A percentile compares a stretch with the other conserved stretches of the same genome.
phyloP scores from a whole-genome alignment of 2,797 vertebrate genomes.

The Myoxocephalus aenaeus region DNA sequence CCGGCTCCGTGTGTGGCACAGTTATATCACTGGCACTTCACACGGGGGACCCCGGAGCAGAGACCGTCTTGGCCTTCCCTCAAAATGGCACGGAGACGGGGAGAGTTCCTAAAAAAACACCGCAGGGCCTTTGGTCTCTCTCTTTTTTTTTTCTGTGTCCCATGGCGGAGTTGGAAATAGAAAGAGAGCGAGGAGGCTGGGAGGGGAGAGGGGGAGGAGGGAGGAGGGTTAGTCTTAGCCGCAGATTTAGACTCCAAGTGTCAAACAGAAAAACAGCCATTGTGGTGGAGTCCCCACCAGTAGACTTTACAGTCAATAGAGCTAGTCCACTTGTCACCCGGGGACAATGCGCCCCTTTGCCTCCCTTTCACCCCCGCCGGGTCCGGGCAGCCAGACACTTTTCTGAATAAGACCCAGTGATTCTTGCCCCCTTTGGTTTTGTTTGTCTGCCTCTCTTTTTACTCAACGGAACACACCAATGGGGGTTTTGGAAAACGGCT shows the following conservation, averaged over 20 bases:
- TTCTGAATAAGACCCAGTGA: slow-evolving; percentile 81
- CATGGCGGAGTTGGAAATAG: slow-evolving; percentile 68
- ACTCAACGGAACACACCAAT: slow-evolving; percentile 78
- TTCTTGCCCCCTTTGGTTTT: slow-evolving; percentile 80
- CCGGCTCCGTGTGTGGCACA: slow-evolving; percentile 74
- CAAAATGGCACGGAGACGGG: slow-evolving; percentile 69
- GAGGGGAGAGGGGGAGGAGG: slow-evolving; percentile 41
- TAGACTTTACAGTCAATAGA: slow-evolving; percentile 89
- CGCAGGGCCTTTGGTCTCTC: slow-evolving; percentile 58
- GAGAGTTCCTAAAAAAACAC: slow-evolving; percentile 71
- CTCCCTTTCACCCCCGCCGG: slow-evolving; percentile 80
- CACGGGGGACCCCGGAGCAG: slow-evolving; percentile 62
- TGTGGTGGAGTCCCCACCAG: slow-evolving; percentile 76
- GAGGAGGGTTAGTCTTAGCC: slow-evolving; percentile 77
- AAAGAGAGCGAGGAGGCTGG: slow-evolving; percentile 41
- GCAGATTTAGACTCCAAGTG: slow-evolving; percentile 84
- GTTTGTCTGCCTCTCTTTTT: slow-evolving; percentile 78
- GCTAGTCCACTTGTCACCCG: slow-evolving; percentile 87
- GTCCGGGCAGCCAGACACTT: slow-evolving; percentile 83
- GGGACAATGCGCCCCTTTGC: slow-evolving; percentile 84
- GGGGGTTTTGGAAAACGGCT: slow-evolving; percentile 81
- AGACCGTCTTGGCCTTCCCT: slow-evolving; percentile 54
- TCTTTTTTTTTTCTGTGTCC: slow-evolving; percentile 49
- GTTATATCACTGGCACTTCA: slow-evolving; percentile 77
- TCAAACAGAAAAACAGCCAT: slow-evolving; percentile 85